Conservation (phyloP, 2,888 invertebrate species). For the Yponomeuta malinellus region DNA sequence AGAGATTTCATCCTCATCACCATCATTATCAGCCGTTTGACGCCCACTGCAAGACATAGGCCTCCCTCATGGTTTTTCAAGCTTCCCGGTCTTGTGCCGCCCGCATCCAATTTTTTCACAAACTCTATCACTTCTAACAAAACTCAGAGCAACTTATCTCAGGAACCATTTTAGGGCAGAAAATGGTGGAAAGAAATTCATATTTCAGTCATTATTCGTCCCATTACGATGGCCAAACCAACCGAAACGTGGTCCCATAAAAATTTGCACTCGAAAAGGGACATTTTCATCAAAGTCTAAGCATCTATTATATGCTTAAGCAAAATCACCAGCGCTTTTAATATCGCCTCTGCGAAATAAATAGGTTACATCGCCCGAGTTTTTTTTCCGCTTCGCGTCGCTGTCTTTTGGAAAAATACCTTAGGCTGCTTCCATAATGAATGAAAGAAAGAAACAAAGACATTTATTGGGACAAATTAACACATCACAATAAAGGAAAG, state of each 20-base stretch:
- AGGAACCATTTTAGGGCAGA: neutral
- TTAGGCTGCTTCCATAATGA: neutral
- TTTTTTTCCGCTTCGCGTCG: conserved; percentile 7
- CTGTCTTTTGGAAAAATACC: neutral
- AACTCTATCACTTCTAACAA: no score
- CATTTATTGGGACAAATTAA: no score
- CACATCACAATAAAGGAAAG: no score
- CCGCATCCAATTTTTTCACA: no score
- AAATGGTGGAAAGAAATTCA: conserved; percentile 11
- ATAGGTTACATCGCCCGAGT: conserved; percentile 53
- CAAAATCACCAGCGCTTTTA: conserved; percentile 63
- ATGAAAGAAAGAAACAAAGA: no score
- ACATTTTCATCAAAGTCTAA: conserved; percentile 46
- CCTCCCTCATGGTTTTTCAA: no score
- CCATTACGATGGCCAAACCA: conserved; percentile 59
- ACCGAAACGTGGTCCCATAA: conserved; percentile 49
- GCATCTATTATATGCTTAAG: conserved; percentile 39
- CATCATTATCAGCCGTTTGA: no score
- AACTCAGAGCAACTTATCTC: no score
- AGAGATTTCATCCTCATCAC: no score
- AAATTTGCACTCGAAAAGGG: conserved; percentile 37
- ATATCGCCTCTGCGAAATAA: conserved; percentile 68
- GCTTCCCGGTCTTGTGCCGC: no score
- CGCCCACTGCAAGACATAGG: no score
- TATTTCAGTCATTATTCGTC: conserved; percentile 22